Evolutionary conservation across 2,797 vertebrate species (phyloP), one percentile per base, ranked within the genome.

Genomic region (Vespertilio murinus): DNA sequence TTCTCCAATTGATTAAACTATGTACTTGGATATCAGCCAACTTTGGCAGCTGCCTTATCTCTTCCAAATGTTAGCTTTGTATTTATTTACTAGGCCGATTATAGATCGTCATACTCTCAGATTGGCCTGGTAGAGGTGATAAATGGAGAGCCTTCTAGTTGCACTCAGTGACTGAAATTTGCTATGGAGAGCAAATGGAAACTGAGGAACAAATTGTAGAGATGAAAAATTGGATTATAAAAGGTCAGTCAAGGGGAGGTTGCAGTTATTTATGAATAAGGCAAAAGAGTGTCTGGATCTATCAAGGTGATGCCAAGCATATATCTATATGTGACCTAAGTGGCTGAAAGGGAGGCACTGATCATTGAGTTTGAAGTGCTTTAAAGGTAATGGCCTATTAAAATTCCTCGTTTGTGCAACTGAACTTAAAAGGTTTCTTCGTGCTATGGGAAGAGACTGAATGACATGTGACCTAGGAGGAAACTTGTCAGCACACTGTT

Each of bases 31-130:
- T 22, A 90, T 10, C 47, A 61, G 47, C 84, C 74, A 93, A 49
- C 9, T 42, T 93, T 84, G 45, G 45, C 47, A 84, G 67, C 40
- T 91, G n/a, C 82, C 81, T 93, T 88, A 64, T 89, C 89, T 94
- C 59, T 95, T 94, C 92, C 30, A 90, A 89, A 59, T 54, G 40
- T 84, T 94, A 71, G 45, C 33, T 94, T 91, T 91, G 65, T 94
- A 12, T 93, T 95, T 94, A 82, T 92, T 91, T 94, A 85, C 42
- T 73, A 74, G 84, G 11, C 77, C 49, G 20, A 77, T 73, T 96
- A 83, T 38, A 89, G 83, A 88, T 93, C 79, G 38, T 83, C 64
- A 75, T 30, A 67, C 47, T 81, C 70, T 90, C 33, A 71, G 73
- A 54, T n/a, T 91, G 77, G 87, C 56, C 70, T 90, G 33, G 73